Evolutionary conservation across 2,888 invertebrate species (phyloP).

Genomic region (Caenorhabditis japonica): DNA sequence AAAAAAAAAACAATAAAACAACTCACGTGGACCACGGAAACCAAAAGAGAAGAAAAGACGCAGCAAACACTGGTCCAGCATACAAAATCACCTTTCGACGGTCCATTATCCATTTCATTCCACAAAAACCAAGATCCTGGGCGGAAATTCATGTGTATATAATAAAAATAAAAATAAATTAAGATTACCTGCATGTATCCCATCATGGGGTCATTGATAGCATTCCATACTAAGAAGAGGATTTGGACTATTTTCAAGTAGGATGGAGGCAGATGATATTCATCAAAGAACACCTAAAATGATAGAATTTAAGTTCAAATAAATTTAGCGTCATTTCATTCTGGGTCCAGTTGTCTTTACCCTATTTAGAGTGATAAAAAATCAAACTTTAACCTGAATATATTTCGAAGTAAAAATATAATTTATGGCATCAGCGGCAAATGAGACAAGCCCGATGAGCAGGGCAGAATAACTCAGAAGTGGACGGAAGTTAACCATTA

Average conservation of each 20-base stretch:
- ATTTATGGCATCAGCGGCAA: slow-evolving; percentile 26
- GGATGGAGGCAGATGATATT: slow-evolving; percentile 57
- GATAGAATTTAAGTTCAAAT: background rate
- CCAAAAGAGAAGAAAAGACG: slow-evolving; percentile 78
- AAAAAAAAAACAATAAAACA: no score
- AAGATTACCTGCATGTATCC: slow-evolving; percentile 66
- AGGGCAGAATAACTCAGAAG: slow-evolving; percentile 35
- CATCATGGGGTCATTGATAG: slow-evolving; percentile 67
- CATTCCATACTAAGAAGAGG: slow-evolving; percentile 66
- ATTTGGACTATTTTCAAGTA: slow-evolving; percentile 62
- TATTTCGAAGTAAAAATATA: slow-evolving; percentile 48
- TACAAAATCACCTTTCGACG: slow-evolving; percentile 76
- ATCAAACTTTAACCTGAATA: slow-evolving; percentile 19
- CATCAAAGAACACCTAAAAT: slow-evolving; percentile 63
- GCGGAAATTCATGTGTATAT: background rate
- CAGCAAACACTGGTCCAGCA: slow-evolving; percentile 77
- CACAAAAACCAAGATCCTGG: slow-evolving; percentile 66
- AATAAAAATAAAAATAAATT: background rate
- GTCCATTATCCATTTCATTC: slow-evolving; percentile 70
- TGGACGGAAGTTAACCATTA: slow-evolving; percentile 12
- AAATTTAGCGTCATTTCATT: no score
- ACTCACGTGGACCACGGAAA: slow-evolving; percentile 77
- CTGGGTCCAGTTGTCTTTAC: no score
- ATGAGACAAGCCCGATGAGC: slow-evolving; percentile 34
- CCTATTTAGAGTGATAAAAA: no score